Evolutionary conservation across 2,888 invertebrate genomes (phyloP).

Genomic region (Drosophila kambysellisi): DNA sequence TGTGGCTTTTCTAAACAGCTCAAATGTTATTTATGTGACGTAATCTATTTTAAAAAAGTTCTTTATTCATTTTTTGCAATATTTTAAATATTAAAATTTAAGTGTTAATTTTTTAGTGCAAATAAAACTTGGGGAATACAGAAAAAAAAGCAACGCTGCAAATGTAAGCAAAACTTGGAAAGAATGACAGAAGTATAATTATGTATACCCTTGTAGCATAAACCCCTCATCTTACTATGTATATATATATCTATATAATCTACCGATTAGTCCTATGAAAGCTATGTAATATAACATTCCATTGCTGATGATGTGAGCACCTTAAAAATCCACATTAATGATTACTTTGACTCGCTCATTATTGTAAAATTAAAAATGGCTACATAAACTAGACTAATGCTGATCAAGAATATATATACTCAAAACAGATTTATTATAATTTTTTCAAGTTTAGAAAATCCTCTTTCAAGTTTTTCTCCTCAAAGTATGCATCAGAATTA

Average conservation of each 20-base stretch:
- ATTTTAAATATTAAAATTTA: too few species aligned
- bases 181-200: too few species aligned
- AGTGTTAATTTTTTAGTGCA: too few species aligned
- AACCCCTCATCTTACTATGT: neutral
- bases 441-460: neutral
- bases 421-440: neutral
- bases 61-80: too few species aligned
- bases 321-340: neutral
- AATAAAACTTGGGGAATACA: neutral
- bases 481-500: too few species aligned
- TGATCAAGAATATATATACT: neutral
- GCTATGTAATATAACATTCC: fast-evolving
- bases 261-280: neutral
- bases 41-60: too few species aligned
- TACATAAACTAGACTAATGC: neutral
- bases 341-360: fast-evolving
- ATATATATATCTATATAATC: neutral
- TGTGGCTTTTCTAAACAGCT: neutral
- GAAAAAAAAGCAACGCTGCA: neutral
- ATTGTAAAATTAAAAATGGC: fast-evolving
- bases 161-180: neutral
- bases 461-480: neutral
- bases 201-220: neutral
- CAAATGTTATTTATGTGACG: neutral
- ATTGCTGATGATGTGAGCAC: neutral